These are phyloP conservation scores for Sebastes flavidus DNA, from an alignment of 2,797 vertebrate species.

Conservation along the genomic window DNA sequence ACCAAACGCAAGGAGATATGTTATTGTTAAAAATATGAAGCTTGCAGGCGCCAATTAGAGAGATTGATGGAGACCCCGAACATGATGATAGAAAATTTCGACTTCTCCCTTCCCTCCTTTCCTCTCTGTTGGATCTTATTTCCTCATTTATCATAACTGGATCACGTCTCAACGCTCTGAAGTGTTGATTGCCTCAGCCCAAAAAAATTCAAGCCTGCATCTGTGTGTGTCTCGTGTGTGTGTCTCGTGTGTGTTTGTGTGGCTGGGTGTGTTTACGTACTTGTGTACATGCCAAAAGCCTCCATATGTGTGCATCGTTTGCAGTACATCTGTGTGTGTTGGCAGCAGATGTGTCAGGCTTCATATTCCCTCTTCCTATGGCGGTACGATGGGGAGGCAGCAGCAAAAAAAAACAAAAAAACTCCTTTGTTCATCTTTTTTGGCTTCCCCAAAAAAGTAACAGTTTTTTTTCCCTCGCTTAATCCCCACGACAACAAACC, in stretches of 20 bases:
- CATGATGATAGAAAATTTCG: neutral
- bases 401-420: neutral
- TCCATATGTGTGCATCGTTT: constrained; percentile 22
- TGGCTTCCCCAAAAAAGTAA: constrained; percentile 46
- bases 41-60: neutral
- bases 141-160: constrained; percentile 26
- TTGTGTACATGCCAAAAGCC: constrained; percentile 27
- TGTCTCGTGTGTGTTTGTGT: constrained; percentile 1
- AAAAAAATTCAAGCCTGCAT: neutral
- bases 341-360: constrained; percentile 52
- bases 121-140: constrained; percentile 16
- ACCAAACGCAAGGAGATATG: neutral
- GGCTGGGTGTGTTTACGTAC: neutral
- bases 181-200: constrained; percentile 39
- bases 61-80: neutral
- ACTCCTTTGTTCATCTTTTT: constrained; percentile 44
- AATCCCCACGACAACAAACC: constrained; percentile 48
- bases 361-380: constrained; percentile 14
- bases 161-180: neutral
- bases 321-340: constrained; percentile 35
- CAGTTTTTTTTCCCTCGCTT: constrained; percentile 8
- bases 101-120: neutral
- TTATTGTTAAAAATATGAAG: neutral
- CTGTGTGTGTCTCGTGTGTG: neutral
- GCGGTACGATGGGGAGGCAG: neutral